phyloP scores from a whole-genome alignment of 2,797 vertebrate species.

The Melanotaenia nigrans region DNA sequence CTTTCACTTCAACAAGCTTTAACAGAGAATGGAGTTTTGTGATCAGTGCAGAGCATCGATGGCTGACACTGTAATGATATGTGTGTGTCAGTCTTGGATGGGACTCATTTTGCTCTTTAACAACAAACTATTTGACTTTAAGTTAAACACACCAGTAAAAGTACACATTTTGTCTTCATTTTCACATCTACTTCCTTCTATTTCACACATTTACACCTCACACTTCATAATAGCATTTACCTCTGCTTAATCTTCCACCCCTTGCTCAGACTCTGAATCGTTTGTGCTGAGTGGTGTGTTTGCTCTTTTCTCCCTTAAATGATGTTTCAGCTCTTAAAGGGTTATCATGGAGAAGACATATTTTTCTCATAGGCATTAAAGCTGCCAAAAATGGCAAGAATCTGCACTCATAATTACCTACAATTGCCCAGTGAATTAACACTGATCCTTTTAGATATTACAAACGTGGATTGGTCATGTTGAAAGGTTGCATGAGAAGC shows the following conservation, averaged over 20 bases:
- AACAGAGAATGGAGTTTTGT: too few relatives aligned
- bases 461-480: neutral
- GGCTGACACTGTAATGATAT: too few relatives aligned
- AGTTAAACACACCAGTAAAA: neutral
- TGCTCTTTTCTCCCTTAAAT: neutral
- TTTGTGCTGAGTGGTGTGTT: slow-evolving; percentile 5
- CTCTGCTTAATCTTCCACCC: neutral
- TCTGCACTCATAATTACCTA: slow-evolving; percentile 8
- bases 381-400: slow-evolving; percentile 17
- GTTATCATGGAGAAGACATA: slow-evolving; percentile 30
- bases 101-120: neutral
- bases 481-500: neutral
- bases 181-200: neutral
- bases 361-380: slow-evolving; percentile 16
- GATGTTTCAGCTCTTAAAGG: slow-evolving; percentile 18
- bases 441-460: slow-evolving; percentile 10
- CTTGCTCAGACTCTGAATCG: slow-evolving; percentile 8
- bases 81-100: too few relatives aligned
- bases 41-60: too few relatives aligned
- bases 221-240: slow-evolving; percentile 3
- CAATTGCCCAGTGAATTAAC: neutral
- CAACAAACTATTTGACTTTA: neutral
- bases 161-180: neutral
- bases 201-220: slow-evolving; percentile 2
- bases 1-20: too few relatives aligned